These are phyloP conservation scores for Dolichopus griseipennis DNA, from an alignment of 2,888 invertebrate genomes.

Conservation along the genomic window DNA sequence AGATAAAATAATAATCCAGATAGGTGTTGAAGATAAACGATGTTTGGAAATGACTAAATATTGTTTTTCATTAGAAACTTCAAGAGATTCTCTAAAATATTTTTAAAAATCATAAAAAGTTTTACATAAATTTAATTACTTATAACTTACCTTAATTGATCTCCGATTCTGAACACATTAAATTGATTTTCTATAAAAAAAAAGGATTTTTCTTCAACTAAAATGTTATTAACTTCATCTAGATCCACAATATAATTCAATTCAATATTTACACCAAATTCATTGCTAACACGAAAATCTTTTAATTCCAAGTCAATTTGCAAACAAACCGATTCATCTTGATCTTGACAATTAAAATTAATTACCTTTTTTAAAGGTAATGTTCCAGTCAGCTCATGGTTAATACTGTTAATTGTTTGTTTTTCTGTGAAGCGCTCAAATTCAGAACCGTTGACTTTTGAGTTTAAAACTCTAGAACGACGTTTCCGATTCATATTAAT, in stretches of 20 bases:
- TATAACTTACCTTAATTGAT: constrained; percentile 24
- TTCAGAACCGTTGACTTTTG: constrained; percentile 27
- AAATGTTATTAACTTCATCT: constrained; percentile 38
- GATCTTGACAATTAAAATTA: constrained; percentile 39
- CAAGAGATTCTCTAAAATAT: constrained; percentile 26
- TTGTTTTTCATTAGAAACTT: constrained; percentile 33
- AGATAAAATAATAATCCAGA: constrained; percentile 45
- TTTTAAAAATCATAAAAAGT: background rate
- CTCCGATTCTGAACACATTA: constrained; percentile 33
- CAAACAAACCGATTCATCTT: constrained; percentile 34
- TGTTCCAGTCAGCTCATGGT: constrained; percentile 36
- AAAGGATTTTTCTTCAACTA: constrained; percentile 41
- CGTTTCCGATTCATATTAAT: constrained; percentile 25
- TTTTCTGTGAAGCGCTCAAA: constrained; percentile 33
- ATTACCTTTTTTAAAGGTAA: constrained; percentile 41
- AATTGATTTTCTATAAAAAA: constrained; percentile 38
- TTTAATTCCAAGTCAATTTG: constrained; percentile 36
- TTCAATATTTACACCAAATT: constrained; percentile 33
- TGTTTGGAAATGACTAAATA: constrained; percentile 41
- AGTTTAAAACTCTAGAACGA: constrained; percentile 28
- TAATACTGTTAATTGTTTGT: constrained; percentile 32
- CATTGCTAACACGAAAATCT: constrained; percentile 32
- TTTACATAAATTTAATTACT: background rate
- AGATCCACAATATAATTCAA: constrained; percentile 38
- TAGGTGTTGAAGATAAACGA: constrained; percentile 32